phyloP scores from a whole-genome alignment of 2,888 invertebrate genomes.

The Cheilosia urbana region DNA sequence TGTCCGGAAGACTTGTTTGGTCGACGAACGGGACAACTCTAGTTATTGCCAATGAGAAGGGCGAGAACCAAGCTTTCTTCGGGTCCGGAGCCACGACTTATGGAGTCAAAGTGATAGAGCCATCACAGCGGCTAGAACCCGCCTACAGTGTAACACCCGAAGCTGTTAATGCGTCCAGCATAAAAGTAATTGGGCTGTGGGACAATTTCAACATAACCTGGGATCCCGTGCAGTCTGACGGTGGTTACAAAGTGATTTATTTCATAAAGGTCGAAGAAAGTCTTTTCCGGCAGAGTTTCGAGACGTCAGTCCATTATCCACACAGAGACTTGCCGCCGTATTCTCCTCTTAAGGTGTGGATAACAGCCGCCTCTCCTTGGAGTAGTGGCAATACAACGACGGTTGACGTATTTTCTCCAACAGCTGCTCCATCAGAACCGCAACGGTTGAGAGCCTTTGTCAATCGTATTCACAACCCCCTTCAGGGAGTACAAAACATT shows the following conservation, averaged over 20 bases:
- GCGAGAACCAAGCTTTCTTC: slow-evolving; percentile 89
- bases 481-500: slow-evolving; percentile 79
- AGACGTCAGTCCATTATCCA: slow-evolving; percentile 84
- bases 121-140: slow-evolving; percentile 89
- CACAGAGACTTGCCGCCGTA: slow-evolving; percentile 85
- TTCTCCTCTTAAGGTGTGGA: slow-evolving; percentile 88
- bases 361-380: slow-evolving; percentile 94
- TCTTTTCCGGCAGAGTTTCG: slow-evolving; percentile 78
- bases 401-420: slow-evolving; percentile 89
- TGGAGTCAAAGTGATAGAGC: slow-evolving; percentile 85
- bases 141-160: slow-evolving; percentile 88
- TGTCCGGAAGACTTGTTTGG: slow-evolving; percentile 93
- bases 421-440: slow-evolving; percentile 91
- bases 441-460: slow-evolving; percentile 90
- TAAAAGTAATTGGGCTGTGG: slow-evolving; percentile 89
- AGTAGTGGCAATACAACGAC: slow-evolving; percentile 88
- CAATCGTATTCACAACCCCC: slow-evolving; percentile 84
- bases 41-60: slow-evolving; percentile 90
- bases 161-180: slow-evolving; percentile 87
- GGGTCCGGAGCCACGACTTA: not conserved
- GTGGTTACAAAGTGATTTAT: slow-evolving; percentile 92
- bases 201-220: slow-evolving; percentile 93
- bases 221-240: slow-evolving; percentile 89
- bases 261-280: slow-evolving; percentile 87
- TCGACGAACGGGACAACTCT: slow-evolving; percentile 89